Evolutionary conservation across 1,140 invertebrate species (phyloP).

Genomic region (Lucilia sericata): DNA sequence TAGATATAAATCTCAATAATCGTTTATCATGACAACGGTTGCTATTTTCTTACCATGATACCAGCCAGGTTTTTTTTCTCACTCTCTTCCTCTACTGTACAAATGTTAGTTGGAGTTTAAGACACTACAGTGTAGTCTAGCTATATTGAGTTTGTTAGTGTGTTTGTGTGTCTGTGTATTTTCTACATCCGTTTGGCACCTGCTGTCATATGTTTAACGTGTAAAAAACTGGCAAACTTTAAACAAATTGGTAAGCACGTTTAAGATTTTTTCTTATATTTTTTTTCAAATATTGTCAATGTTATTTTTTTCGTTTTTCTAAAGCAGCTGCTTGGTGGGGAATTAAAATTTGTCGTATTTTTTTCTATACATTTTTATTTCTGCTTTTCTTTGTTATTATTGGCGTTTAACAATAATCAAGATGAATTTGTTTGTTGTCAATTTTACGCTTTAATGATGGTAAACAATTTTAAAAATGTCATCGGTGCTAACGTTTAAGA

Average conservation of each 20-base stretch:
- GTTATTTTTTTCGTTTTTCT: slow-evolving; percentile 7
- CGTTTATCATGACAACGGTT: slow-evolving; percentile 53
- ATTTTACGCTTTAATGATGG: slow-evolving; percentile 56
- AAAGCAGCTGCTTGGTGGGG: slow-evolving; percentile 35
- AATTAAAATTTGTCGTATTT: slow-evolving; percentile 37
- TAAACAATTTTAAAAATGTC: slow-evolving; percentile 50
- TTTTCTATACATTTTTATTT: not conserved
- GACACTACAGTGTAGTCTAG: not conserved
- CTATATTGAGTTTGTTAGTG: not conserved
- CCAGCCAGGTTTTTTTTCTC: not conserved
- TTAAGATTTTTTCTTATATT: slow-evolving; percentile 41
- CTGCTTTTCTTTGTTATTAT: slow-evolving; percentile 15
- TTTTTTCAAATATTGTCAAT: slow-evolving; percentile 1
- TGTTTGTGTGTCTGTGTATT: not conserved
- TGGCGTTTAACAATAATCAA: slow-evolving; percentile 56
- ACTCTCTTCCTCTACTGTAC: not conserved
- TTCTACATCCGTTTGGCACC: slow-evolving; percentile 20
- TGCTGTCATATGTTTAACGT: slow-evolving; percentile 44
- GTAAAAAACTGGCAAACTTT: slow-evolving; percentile 1
- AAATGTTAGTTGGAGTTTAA: not conserved
- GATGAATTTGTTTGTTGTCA: slow-evolving; percentile 57
- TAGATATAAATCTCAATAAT: slow-evolving; percentile 59
- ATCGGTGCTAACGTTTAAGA: slow-evolving; percentile 5
- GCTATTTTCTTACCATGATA: slow-evolving; percentile 30
- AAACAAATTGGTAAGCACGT: slow-evolving; percentile 50